Conservation (phyloP, 2,797 vertebrate genomes). For the Lindbergichthys nudifrons region DNA sequence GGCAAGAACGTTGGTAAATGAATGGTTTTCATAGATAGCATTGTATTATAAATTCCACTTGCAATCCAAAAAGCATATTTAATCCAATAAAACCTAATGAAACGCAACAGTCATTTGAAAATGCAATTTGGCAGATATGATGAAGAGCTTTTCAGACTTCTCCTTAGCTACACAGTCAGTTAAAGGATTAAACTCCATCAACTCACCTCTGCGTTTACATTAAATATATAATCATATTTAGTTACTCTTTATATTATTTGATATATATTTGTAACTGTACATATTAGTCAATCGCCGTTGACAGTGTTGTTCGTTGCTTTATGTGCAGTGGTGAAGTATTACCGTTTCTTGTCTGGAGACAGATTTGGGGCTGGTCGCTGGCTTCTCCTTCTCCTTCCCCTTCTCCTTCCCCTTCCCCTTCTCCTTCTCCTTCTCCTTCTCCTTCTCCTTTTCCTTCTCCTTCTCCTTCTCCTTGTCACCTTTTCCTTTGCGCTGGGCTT, state of each 20-base stretch:
- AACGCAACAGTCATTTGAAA: background rate
- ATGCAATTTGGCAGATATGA: slow-evolving; percentile 18
- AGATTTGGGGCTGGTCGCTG: slow-evolving; percentile 65
- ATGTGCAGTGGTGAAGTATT: slow-evolving; percentile 29
- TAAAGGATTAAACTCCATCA: background rate
- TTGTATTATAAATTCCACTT: background rate
- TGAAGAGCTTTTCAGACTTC: background rate
- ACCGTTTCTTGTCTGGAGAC: slow-evolving; percentile 74
- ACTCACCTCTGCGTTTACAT: background rate
- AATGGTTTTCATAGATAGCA: background rate
- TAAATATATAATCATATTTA: background rate
- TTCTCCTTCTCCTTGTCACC: slow-evolving; percentile 80
- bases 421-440: slow-evolving; percentile 69
- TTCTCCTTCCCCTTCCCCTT: slow-evolving; percentile 76
- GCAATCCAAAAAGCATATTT: background rate
- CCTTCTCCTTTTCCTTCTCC: slow-evolving; percentile 54
- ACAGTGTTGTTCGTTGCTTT: slow-evolving; percentile 5
- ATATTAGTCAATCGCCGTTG: background rate
- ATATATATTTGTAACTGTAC: no score
- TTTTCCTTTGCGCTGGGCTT: slow-evolving; percentile 81
- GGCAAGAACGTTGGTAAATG: background rate
- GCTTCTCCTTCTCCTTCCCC: slow-evolving; percentile 55
- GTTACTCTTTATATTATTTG: no score
- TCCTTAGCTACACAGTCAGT: background rate
- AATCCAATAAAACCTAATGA: slow-evolving; percentile 11